These are phyloP conservation scores for Aplidium turbinatum DNA, from an alignment of 23 tunicate species.

Conservation along the genomic window DNA sequence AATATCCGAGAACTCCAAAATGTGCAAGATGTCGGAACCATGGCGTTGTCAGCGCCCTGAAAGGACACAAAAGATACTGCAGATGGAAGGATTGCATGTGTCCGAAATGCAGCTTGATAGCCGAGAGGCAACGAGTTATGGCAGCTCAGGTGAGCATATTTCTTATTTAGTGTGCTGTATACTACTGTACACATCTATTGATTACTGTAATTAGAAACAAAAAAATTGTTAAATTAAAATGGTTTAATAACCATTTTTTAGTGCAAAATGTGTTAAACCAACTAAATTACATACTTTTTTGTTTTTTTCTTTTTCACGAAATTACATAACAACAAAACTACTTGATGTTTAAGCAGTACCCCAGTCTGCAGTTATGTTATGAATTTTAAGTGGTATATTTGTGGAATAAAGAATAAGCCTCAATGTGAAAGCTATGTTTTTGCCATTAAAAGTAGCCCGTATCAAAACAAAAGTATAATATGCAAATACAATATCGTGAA, in stretches of 20 bases:
- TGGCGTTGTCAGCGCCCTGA: constrained; percentile 59
- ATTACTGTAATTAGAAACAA: background rate
- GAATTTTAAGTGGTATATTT: too few relatives aligned
- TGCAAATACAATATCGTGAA: too few relatives aligned
- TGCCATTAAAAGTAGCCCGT: too few relatives aligned
- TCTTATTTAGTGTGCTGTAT: background rate
- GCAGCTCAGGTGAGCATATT: constrained; percentile 50
- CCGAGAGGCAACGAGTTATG: constrained; percentile 67
- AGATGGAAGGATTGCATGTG: constrained; percentile 67
- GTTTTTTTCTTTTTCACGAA: too few relatives aligned
- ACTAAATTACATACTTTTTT: background rate
- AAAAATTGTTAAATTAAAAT: background rate
- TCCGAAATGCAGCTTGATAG: constrained; percentile 57
- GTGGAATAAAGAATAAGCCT: too few relatives aligned
- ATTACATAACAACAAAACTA: too few relatives aligned
- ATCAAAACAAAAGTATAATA: too few relatives aligned
- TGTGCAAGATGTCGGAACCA: constrained; percentile 64
- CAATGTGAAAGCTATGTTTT: too few relatives aligned
- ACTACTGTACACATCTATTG: background rate
- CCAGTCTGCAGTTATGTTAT: too few relatives aligned
- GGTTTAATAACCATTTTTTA: background rate
- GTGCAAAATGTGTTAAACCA: background rate
- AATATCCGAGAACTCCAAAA: constrained; percentile 49
- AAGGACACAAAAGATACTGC: constrained; percentile 65
- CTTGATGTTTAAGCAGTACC: too few relatives aligned